phyloP scores from a whole-genome alignment of 2,797 vertebrate species.

The Poeciliopsis presidionis region DNA sequence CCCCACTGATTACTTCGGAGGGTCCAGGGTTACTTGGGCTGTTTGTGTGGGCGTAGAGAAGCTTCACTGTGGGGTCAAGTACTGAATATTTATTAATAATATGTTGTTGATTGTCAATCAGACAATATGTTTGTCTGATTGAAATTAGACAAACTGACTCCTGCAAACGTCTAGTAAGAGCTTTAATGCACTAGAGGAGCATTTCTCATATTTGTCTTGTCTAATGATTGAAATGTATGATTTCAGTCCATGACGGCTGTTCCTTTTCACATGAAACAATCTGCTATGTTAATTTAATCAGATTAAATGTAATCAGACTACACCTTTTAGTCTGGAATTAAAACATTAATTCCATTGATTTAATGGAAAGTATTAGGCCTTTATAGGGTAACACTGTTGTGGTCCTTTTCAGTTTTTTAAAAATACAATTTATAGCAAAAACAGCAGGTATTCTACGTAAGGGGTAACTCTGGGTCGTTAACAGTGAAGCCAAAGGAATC shows the following conservation, averaged over 20 bases:
- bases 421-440: too few species aligned
- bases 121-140: too few species aligned
- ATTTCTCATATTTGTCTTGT: not conserved
- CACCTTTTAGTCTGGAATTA: too few species aligned
- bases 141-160: not conserved
- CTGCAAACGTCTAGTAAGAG: not conserved
- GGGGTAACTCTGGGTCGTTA: not conserved
- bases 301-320: conserved; percentile 8
- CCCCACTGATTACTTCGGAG: not conserved
- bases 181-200: not conserved
- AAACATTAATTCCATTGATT: too few species aligned
- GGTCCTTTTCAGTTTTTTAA: not conserved
- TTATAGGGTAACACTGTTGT: not conserved
- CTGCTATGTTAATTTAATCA: conserved; percentile 3
- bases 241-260: not conserved
- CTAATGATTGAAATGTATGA: not conserved
- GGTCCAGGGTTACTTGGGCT: not conserved
- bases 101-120: not conserved
- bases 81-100: not conserved
- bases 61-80: not conserved
- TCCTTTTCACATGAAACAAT: not conserved
- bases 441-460: too few species aligned
- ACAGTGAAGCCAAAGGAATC: not conserved
- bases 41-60: not conserved
- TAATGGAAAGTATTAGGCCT: not conserved